Evolutionary conservation across 2,888 invertebrate genomes (phyloP), one percentile per base, ranked within the genome.

Genomic region (Resseliella maxima): DNA sequence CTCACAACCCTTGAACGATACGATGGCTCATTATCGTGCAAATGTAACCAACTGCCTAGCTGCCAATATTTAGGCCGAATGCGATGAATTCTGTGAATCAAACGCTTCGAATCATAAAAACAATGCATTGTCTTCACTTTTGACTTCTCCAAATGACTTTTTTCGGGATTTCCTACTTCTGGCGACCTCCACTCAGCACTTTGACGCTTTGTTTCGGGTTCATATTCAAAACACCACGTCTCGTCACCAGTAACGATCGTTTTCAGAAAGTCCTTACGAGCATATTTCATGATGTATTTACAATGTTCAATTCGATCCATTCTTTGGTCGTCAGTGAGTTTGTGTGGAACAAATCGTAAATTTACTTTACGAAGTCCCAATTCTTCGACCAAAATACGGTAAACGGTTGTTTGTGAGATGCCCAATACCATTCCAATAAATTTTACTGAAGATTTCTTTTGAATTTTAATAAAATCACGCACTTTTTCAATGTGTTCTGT

Each of bases 161-260:
- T 86, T 86, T 86, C 86, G 27, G 86, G 27, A 36, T 85, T 24
- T 72, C 86, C 85, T 41, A 59, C 59, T 5, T 41, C 38, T 72
- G 41, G 31, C n/a, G 59, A 18, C 86, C 85, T 86, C 86, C 86
- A 86, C 81, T 86, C 86, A 18, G 86, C 41, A 85, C 54, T 45
- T 86, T 87, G 85, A 31, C 86, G 85, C 85, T 86, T 87, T 54
- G 85, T 87, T 83, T 86, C 86, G 24, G 86, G 86, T n/a, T 86
- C 85, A 45, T 72, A 81, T 41, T 64, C 46, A 46, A 85, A 86
- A 54, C 86, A 86, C 87, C 50, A 87, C 54, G 87, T 86, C 81
- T 86, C 38, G 50, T 86, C 86, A 86, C 87, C 86, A 85, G 86
- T 86, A 50, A 85, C 24, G 21, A 59, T 41, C 6, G 59, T 35